Evolutionary conservation across 2,797 vertebrate genomes (phyloP), one percentile per base, ranked within the genome.

Genomic region (Acomys russatus): DNA sequence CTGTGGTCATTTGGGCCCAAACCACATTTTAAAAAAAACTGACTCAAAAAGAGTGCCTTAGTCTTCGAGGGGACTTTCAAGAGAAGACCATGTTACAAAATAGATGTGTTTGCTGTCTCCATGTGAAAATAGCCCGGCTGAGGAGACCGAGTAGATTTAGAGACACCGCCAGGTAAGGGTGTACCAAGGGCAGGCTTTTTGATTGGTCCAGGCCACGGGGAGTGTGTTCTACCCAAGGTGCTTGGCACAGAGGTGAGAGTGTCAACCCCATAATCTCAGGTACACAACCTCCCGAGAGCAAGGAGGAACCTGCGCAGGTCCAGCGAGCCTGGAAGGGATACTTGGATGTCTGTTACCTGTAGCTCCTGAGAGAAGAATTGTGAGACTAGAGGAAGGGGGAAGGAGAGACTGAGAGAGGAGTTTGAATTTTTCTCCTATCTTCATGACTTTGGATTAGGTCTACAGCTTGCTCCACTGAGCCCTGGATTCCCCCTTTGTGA

Each of bases 371-470:
- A 80, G 73, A 0, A 0, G 56, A 89, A 87, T 3, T 0, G 0
- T 35, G 82, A 87, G 35, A 54, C 90, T 86, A 74, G 56, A 74
- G 74, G 63, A 63, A 80, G 63, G 12, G 12, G 28, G 68, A 77
- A 77, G 61, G 25, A 4, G 33, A 20, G 22, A 33, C 15, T 35
- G n/a, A 78, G 18, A 79, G 15, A 87, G 83, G 83, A 82, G 33
- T 77, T 92, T 54, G 25, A 71, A 49, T 33, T 64, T 90, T 49
- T n/a, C 59, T 49, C 17, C 14, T 6, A 20, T 84, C 38, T 92
- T 28, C 63, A 4, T 89, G 63, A 80, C 91, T 96, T 95, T 95
- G 88, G n/a, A 71, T 80, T 33, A 63, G 54, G 51, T 87, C 70
- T 63, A 71, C 25, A 61, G 71, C 71, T 44, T 28, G 3, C 17